Conservation (phyloP, 2,797 vertebrate genomes). For the Poecilia gillii region DNA sequence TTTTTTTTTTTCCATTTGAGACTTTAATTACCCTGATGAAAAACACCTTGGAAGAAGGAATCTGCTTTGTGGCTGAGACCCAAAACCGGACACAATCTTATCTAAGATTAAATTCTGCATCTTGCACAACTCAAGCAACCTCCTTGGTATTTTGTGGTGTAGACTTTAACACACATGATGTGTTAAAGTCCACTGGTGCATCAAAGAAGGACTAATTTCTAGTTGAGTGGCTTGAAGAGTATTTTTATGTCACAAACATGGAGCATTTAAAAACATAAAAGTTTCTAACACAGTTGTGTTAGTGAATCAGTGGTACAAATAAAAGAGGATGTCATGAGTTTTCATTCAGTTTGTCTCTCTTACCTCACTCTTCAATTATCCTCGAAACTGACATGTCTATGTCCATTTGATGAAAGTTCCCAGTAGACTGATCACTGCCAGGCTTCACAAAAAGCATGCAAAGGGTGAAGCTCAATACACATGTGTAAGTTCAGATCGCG, state of each 20-base stretch:
- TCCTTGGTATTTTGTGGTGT: background rate
- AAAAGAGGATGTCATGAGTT: background rate
- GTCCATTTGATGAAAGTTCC: background rate
- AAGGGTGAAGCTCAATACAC: slow-evolving; percentile 10
- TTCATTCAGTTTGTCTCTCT: slow-evolving; percentile 16
- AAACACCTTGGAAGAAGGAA: background rate
- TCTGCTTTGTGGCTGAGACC: background rate
- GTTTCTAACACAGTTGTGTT: background rate
- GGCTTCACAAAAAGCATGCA: slow-evolving; percentile 5
- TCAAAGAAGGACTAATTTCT: background rate
- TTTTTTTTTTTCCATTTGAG: background rate
- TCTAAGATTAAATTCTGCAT: background rate
- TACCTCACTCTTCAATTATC: slow-evolving; percentile 17
- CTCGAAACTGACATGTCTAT: slow-evolving; percentile 9
- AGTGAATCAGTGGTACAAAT: background rate
- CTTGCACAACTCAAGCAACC: background rate
- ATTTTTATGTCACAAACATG: background rate
- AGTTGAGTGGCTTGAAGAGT: background rate
- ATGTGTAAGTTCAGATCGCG: slow-evolving; percentile 33
- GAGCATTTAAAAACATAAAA: background rate
- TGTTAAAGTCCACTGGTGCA: background rate
- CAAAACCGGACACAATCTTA: background rate
- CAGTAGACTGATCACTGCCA: background rate
- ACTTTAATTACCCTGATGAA: background rate
- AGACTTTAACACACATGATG: no score